Conservation (phyloP, 1,140 invertebrate genomes). For the Listronotus bonariensis region DNA sequence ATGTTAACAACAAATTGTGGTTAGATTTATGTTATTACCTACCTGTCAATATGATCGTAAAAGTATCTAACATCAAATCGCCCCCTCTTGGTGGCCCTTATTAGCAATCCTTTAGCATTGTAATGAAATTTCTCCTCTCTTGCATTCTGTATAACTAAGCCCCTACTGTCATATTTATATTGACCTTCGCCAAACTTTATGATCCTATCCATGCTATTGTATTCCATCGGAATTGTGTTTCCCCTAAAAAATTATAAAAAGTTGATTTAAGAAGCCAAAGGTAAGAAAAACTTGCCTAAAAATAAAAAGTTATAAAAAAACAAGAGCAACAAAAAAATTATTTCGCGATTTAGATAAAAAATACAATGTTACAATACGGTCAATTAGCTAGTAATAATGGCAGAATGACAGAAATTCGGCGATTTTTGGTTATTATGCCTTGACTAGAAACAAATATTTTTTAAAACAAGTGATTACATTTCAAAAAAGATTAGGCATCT, state of each 20-base stretch:
- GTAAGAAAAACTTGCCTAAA: no score
- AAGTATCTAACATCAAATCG: conserved; percentile 92
- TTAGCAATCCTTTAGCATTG: conserved; percentile 87
- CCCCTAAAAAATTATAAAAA: conserved; percentile 68
- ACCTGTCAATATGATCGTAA: conserved; percentile 86
- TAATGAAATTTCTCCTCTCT: conserved; percentile 92
- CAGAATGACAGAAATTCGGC: no score
- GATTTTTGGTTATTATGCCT: no score
- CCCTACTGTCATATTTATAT: conserved; percentile 87
- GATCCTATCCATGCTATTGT: conserved; percentile 86
- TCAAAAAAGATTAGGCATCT: no score
- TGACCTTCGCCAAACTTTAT: conserved; percentile 89
- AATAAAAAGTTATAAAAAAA: no score
- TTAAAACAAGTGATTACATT: no score
- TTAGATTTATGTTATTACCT: no score
- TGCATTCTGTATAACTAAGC: conserved; percentile 88
- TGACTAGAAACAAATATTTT: no score
- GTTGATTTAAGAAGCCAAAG: no score
- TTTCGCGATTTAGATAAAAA: not conserved
- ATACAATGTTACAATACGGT: no score
- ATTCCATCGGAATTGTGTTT: conserved; percentile 89
- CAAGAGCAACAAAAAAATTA: not conserved
- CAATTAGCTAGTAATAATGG: no score
- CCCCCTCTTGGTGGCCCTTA: conserved; percentile 80
- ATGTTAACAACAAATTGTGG: no score